phyloP scores from a whole-genome alignment of 1,140 invertebrate genomes.

The Drosophila navojoa region DNA sequence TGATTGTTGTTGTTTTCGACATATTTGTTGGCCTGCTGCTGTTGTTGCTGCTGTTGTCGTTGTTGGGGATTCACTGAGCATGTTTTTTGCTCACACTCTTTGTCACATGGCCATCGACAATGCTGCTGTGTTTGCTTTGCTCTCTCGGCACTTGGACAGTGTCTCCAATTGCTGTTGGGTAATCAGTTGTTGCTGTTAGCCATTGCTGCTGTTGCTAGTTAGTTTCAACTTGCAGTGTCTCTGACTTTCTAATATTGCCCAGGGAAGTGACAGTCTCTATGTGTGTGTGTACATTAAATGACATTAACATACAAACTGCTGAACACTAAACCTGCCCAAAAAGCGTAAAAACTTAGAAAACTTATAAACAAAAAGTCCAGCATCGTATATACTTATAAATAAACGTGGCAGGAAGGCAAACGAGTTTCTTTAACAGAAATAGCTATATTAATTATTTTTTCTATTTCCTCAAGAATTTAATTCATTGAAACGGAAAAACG shows the following conservation, averaged over 20 bases:
- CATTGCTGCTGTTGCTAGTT: constrained; percentile 43
- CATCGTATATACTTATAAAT: neutral
- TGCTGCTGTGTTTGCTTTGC: constrained; percentile 4
- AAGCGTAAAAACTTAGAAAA: neutral
- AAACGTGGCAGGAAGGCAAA: constrained; percentile 7
- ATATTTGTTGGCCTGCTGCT: neutral
- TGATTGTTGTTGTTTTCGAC: constrained; percentile 34
- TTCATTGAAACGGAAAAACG: too few species aligned
- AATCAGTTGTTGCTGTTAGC: constrained; percentile 43
- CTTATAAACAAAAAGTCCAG: neutral
- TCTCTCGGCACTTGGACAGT: constrained; percentile 5
- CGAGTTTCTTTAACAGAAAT: constrained; percentile 12
- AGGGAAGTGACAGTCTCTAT: constrained; percentile 14
- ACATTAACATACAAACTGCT: constrained; percentile 8
- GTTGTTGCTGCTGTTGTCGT: too few species aligned
- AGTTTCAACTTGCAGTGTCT: constrained; percentile 49
- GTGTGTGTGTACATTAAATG: constrained; percentile 39
- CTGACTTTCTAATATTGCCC: constrained; percentile 64
- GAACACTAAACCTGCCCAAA: constrained; percentile 8
- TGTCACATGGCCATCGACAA: constrained; percentile 55
- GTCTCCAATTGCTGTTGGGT: constrained; percentile 52
- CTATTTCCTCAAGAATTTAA: constrained; percentile 11
- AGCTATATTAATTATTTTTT: neutral
- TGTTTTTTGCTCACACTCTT: constrained; percentile 33
- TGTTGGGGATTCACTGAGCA: constrained; percentile 10